Evolutionary conservation across 2,888 invertebrate genomes (phyloP).

Genomic region (Tholera decimalis): DNA sequence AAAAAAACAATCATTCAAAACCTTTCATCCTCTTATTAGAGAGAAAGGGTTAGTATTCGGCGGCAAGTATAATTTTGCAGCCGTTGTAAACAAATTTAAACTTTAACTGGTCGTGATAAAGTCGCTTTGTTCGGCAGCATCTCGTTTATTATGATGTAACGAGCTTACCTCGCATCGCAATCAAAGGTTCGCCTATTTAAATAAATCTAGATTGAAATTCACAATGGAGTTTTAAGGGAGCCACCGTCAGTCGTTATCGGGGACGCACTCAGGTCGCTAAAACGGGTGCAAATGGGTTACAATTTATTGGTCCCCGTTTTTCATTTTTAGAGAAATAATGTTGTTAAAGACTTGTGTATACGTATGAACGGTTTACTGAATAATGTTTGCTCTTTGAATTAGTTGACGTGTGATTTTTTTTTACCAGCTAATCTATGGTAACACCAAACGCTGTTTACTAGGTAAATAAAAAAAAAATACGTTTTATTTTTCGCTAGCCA

Average conservation of each 20-base stretch:
- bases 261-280: slow-evolving; percentile 56
- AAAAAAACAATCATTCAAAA: slow-evolving; percentile 85
- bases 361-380: slow-evolving; percentile 19
- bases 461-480: background rate
- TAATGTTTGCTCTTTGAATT: slow-evolving; percentile 21
- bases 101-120: slow-evolving; percentile 65
- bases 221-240: slow-evolving; percentile 80
- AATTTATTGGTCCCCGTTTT: slow-evolving; percentile 56
- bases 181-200: slow-evolving; percentile 88
- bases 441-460: background rate
- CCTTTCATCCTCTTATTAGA: slow-evolving; percentile 89
- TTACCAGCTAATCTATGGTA: background rate
- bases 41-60: slow-evolving; percentile 81
- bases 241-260: slow-evolving; percentile 63
- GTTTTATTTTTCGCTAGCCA: background rate
- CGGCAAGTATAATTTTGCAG: slow-evolving; percentile 57
- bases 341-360: slow-evolving; percentile 42
- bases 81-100: slow-evolving; percentile 65
- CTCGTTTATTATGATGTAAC: slow-evolving; percentile 74
- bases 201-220: slow-evolving; percentile 87
- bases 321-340: slow-evolving; percentile 46
- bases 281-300: slow-evolving; percentile 47
- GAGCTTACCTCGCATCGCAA: slow-evolving; percentile 83
- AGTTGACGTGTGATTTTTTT: background rate
- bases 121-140: slow-evolving; percentile 46